These are phyloP conservation scores for Lepidocyrtinus sp. DNA, from an alignment of 2,888 invertebrate species.

Conservation along the genomic window DNA sequence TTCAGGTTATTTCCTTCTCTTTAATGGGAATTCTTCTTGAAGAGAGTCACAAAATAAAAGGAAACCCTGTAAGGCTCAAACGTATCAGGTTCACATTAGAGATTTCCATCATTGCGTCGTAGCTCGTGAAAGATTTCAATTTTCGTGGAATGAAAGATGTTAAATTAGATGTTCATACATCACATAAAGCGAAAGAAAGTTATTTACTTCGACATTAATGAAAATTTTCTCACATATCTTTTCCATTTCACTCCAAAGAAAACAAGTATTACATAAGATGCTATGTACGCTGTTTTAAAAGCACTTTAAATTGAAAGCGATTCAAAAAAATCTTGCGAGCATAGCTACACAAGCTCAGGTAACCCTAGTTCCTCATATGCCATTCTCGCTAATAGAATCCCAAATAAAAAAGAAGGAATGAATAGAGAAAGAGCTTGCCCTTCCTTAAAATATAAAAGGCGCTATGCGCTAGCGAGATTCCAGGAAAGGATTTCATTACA, in stretches of 20 bases:
- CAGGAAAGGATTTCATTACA: slow-evolving; percentile 39
- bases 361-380: not conserved
- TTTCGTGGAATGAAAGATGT: not conserved
- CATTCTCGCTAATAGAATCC: slow-evolving; percentile 32
- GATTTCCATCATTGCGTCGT: not conserved
- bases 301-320: not conserved
- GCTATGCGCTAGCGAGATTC: not conserved
- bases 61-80: not conserved
- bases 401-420: slow-evolving; percentile 16
- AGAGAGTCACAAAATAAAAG: not conserved
- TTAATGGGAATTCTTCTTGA: not conserved
- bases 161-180: not conserved
- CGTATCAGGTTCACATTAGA: not conserved
- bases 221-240: slow-evolving; percentile 27
- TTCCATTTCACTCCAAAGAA: not conserved
- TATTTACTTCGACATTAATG: slow-evolving; percentile 47
- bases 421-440: not conserved
- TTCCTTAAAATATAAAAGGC: not conserved
- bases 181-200: slow-evolving; percentile 13
- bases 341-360: not conserved
- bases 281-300: slow-evolving; percentile 5
- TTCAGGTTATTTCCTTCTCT: slow-evolving; percentile 29
- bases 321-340: not conserved
- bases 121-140: not conserved
- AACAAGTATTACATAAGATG: not conserved